Evolutionary conservation across 2,888 invertebrate species (phyloP).

Genomic region (Neelides folsomi): DNA sequence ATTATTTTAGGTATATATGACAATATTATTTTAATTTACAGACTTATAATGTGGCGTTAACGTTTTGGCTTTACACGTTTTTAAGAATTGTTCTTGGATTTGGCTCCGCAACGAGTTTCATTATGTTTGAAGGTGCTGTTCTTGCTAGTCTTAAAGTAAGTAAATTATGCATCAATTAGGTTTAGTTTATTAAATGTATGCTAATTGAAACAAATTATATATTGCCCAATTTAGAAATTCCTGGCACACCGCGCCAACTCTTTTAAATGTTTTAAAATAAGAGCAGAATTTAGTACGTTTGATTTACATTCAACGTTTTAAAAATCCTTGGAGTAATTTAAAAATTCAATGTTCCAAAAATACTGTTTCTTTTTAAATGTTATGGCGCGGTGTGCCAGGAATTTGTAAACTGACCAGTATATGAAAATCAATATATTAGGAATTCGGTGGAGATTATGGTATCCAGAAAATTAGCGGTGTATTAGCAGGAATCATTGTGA

Average conservation of each 20-base stretch:
- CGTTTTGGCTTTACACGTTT: slow-evolving; percentile 54
- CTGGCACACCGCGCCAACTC: not conserved
- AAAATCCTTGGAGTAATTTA: no score
- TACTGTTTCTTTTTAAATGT: no score
- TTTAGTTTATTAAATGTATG: not conserved
- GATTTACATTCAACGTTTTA: no score
- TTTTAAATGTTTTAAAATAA: not conserved
- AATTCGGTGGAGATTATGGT: slow-evolving; percentile 55
- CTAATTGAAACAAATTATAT: not conserved
- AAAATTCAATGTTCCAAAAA: no score
- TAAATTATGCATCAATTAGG: not conserved
- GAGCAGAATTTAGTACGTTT: no score
- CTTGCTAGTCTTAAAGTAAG: slow-evolving; percentile 50
- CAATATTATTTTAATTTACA: slow-evolving; percentile 1
- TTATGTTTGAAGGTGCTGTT: slow-evolving; percentile 66
- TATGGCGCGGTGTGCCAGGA: no score
- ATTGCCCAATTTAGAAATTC: no score
- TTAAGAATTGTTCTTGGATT: slow-evolving; percentile 38
- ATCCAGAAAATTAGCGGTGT: slow-evolving; percentile 61
- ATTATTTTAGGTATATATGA: no score
- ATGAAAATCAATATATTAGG: slow-evolving; percentile 10
- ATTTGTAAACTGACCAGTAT: not conserved
- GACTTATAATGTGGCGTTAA: slow-evolving; percentile 47
- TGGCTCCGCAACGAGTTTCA: slow-evolving; percentile 48
- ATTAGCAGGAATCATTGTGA: slow-evolving; percentile 65